Conservation (phyloP, 2,797 vertebrate species). For the Hypotaenidia philippensis region DNA sequence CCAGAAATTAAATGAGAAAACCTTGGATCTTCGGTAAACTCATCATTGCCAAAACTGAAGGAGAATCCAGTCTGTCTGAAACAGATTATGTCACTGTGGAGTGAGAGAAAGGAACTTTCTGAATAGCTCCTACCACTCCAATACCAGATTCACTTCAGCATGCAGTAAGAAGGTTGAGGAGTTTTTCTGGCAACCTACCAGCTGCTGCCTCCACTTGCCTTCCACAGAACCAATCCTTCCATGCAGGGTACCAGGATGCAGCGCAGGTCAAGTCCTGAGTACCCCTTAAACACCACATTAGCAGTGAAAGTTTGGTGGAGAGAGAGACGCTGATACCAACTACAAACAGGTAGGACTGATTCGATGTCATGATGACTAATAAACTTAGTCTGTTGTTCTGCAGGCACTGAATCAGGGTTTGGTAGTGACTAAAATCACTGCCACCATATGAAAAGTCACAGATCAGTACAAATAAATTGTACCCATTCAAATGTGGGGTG, state of each 20-base stretch:
- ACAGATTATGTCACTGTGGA: not conserved
- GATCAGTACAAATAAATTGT: not conserved
- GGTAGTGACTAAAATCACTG: not conserved
- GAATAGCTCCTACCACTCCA: not conserved
- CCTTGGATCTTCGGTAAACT: not conserved
- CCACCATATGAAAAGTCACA: not conserved
- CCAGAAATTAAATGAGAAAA: not conserved
- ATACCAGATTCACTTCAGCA: not conserved
- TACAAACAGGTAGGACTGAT: not conserved
- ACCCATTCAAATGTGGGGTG: not conserved
- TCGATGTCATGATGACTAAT: not conserved
- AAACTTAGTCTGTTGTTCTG: not conserved
- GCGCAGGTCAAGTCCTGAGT: not conserved
- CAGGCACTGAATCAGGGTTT: not conserved
- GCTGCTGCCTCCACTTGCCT: not conserved
- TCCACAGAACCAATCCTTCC: not conserved
- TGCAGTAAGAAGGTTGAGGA: not conserved
- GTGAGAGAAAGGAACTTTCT: not conserved
- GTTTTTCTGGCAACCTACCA: not conserved
- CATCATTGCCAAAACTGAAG: not conserved
- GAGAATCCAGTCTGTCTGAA: not conserved
- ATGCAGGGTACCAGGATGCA: not conserved
- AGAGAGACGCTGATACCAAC: not conserved
- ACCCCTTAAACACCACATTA: not conserved
- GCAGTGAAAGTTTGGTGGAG: fast-evolving